Base-by-base conservation (phyloP, 2,797 vertebrate genomes). In the Sciurus vulgaris region DNA sequence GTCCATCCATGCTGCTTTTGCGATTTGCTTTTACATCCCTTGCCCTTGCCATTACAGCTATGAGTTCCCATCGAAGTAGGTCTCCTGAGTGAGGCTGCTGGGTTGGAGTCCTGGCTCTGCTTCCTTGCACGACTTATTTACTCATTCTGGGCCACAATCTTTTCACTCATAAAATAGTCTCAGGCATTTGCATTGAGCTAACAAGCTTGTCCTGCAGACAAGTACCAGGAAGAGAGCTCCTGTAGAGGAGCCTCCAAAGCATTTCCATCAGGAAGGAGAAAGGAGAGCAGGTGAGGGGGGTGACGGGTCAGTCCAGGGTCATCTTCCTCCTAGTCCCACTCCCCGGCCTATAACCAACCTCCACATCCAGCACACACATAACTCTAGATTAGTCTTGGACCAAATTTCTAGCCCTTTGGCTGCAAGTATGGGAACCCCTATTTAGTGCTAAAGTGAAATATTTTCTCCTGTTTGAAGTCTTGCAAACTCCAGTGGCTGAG, bases 1-100 rank as follows among this genome's bases (percentile, higher is more conserved):
- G 56, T 61, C 15, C 8, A 13, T 14, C 56, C 33, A 1, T 0
- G 0, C 22, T 7, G 1, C 56, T n/a, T 63, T 7, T 7, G 47
- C 35, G 49, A 4, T 72, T 78, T 38, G 20, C 20, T 47, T 82
- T 94, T 56, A 76, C 1, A 3, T 18, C 4, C 33, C 0, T 0
- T 22, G 7, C 54, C n/a, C 63, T 88, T 72, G 22, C 26, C 59
- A 54, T 8, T 15, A 18, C 2, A 65, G 33, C 14, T 18, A 1
- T 30, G 0, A 18, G 35, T 47, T 41, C 61, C 38, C 59, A 41
- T 61, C 14, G 44, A 44, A 90, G n/a, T 44, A 3, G 54, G 49
- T 12, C 38, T 69, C 28, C 20, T 44, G 61, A 77, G 56, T 35
- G 7, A n/a, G 22, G 35, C 38, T 38, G 47, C 47, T 51, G 4